Base-by-base conservation (phyloP, 2,113 vertebrate genomes). In the Rhodinocichla rosea region DNA sequence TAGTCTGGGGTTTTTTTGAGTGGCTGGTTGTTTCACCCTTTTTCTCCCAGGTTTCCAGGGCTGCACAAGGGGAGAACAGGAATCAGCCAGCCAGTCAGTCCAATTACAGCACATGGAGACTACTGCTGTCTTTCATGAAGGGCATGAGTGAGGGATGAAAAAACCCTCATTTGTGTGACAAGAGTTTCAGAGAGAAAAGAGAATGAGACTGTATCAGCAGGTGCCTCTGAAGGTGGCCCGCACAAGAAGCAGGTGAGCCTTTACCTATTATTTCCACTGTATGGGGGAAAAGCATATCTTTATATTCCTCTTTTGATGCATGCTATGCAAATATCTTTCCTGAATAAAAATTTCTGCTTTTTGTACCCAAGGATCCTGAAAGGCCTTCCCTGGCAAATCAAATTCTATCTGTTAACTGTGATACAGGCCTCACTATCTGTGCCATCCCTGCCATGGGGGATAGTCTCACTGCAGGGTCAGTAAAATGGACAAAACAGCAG, bases 71-170 rank as follows among this genome's bases (percentile, higher is more conserved):
- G 75, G 27, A 95, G 87, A 94, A 94, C 59, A 80, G 77, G 87
- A 95, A 92, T 91, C 97, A 97, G 84, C 94, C 96, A 97, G 87
- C 89, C 97, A 96, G 86, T 94, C 96, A 96, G 70, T 95, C 94
- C 95, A 97, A 95, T 97, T 97, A 97, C 82, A 64, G 92, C 78
- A 74, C 79, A 89, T 5, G 11, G 84, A 93, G 77, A 73, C 65
- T 93, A 92, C 55, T 76, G 69, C 91, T 92, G 91, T 95, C 97
- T 96, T 97, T 97, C 94, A 93, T 4, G 4, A 90, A 90, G 77
- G 56, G 70, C 76, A 88, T 65, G 81, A 96, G 56, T 52, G n/a
- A 92, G 59, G 56, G 91, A 89, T 55, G 65, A 82, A 96, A 95
- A 89, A 94, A 64, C 7, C 0, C 65, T 95, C 79, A 94, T 96